Base-by-base conservation (phyloP, 2,888 invertebrate species). In the Thera obeliscata region DNA sequence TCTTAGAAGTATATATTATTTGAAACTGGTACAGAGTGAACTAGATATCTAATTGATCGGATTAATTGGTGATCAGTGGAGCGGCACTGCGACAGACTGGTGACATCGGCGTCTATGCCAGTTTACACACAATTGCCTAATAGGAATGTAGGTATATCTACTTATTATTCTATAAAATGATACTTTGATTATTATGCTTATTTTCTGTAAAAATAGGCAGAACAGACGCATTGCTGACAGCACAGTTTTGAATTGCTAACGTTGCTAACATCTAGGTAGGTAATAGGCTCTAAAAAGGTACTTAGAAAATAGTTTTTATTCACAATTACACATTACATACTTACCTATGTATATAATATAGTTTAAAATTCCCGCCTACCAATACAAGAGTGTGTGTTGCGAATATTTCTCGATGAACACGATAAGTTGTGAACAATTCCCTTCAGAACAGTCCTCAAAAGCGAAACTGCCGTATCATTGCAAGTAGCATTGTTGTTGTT, bases 11-110 rank as follows among this genome's bases (percentile, higher is more conserved):
- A n/a, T n/a, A n/a, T n/a, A 68, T 76, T 72, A 74, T 74, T 72
- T 69, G 71, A 71, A 60, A 69, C 70, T 41, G 43, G 54, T 52
- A 58, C 63, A 52, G 70, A 71, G 78, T 78, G 81, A 73, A 70
- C 86, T 81, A 85, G 82, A 84, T 86, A 86, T 79, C 84, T 85
- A 90, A 90, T 90, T 90, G 90, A 82, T 82, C 79, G 86, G 79
- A 88, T 85, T 91, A 91, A 91, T 91, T 89, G 87, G 81, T 78
- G 83, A 85, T 78, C 78, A 82, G 76, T 75, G 69, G 77, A 78
- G 80, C 80, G 78, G 74, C 71, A 71, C 72, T 64, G 66, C 71
- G 72, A 70, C 70, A 78, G 55, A 68, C 69, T 59, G 64, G 54
- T 61, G 65, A 66, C 58, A 69, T 73, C 60, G 61, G 56, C 72